These are phyloP conservation scores for Monopterus albus DNA, from an alignment of 2,113 vertebrate genomes.

Conservation along the genomic window DNA sequence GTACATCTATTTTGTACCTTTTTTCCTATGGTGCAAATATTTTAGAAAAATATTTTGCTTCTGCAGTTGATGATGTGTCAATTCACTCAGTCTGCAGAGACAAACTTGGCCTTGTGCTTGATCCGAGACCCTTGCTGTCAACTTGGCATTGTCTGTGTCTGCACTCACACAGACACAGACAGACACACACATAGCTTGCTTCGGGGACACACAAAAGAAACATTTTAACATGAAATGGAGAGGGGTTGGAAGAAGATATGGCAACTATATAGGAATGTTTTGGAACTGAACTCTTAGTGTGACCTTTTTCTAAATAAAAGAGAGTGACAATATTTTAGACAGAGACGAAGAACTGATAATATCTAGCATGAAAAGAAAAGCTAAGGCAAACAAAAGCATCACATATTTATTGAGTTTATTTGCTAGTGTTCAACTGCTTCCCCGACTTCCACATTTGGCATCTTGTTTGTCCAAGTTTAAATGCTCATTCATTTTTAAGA, in stretches of 20 bases:
- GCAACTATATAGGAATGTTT: constrained; percentile 66
- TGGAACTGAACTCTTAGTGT: constrained; percentile 52
- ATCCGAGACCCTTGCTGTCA: constrained; percentile 54
- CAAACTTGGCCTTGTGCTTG: constrained; percentile 74
- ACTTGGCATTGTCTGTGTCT: constrained; percentile 42
- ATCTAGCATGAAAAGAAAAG: constrained; percentile 7
- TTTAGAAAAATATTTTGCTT: neutral
- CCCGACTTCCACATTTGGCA: constrained; percentile 8
- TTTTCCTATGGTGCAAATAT: neutral
- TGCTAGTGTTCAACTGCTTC: neutral
- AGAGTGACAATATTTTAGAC: neutral
- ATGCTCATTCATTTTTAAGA: neutral
- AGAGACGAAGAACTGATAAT: neutral
- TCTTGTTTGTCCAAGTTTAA: constrained; percentile 7
- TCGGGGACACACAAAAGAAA: constrained; percentile 47
- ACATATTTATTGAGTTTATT: neutral
- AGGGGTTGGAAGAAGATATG: constrained; percentile 52
- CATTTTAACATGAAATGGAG: constrained; percentile 52
- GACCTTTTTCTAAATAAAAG: constrained; percentile 47
- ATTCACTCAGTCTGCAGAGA: constrained; percentile 23
- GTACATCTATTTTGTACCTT: neutral
- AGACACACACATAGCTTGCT: constrained; percentile 22
- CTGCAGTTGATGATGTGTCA: constrained; percentile 16
- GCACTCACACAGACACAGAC: constrained; percentile 22
- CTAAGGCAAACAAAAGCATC: neutral